Evolutionary conservation across 2,797 vertebrate species (phyloP).

Genomic region (Oreortyx pictus): DNA sequence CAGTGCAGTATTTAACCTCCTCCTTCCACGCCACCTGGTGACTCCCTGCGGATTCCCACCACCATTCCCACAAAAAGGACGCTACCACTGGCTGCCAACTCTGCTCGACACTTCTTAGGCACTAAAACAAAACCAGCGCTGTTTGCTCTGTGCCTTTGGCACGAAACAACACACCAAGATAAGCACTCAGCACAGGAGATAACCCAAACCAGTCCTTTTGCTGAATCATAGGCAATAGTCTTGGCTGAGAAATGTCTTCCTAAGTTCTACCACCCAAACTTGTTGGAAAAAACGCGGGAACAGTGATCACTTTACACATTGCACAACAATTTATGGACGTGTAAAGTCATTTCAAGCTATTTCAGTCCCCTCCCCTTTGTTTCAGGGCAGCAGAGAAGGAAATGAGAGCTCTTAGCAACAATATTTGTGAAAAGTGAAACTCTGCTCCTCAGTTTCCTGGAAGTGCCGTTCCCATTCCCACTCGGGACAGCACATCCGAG

Average conservation of each 20-base stretch:
- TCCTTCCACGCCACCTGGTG: background rate
- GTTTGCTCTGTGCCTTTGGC: background rate
- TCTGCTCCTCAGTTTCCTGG: background rate
- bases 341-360: background rate
- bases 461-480: too few species aligned
- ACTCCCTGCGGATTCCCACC: fast-evolving
- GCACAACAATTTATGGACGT: fast-evolving
- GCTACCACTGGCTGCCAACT: background rate
- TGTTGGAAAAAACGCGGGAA: fast-evolving
- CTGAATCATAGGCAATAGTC: background rate
- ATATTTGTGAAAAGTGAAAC: background rate
- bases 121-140: background rate
- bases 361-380: background rate
- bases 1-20: background rate
- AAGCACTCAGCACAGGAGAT: background rate
- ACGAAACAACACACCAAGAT: background rate
- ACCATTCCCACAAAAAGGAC: too few species aligned
- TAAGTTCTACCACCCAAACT: background rate
- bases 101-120: fast-evolving
- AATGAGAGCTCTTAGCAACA: background rate
- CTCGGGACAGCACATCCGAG: too few species aligned
- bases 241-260: background rate
- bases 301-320: background rate
- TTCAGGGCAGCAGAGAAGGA: background rate
- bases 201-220: background rate